Base-by-base conservation (phyloP, 2,888 invertebrate species). In the Mimumesa dahlbomi region DNA sequence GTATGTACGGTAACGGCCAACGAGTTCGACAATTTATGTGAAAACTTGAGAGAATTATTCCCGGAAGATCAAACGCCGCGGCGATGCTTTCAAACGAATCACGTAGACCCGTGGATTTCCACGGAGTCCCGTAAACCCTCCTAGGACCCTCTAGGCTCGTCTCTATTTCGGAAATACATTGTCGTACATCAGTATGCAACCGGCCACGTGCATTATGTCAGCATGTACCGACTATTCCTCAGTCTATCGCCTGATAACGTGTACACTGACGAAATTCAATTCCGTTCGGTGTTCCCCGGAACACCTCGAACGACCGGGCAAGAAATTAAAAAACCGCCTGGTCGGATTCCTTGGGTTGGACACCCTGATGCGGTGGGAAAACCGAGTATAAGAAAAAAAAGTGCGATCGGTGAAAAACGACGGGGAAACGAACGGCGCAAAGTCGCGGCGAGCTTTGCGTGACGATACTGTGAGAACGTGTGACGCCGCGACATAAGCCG, bases 171-270 rank as follows among this genome's bases (percentile, higher is more conserved):
- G 65, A 59, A 64, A 66, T 36, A 29, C 25, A 19, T 14, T 38
- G 45, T 11, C 38, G 16, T n/a, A 13, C 46, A 80, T 77, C 82
- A 61, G 85, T 85, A 85, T 84, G 82, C 85, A 52, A 19, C 56
- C 36, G 67, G 58, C 13, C 53, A 71, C 66, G 53, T 63, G 79
- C 82, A 84, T 85, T 86, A 86, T 85, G 85, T 86, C 85, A 84
- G 77, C 72, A 45, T 29, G 11, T 72, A 65, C 52, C 58, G 72
- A 68, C 74, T 56, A 76, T 73, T 56, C 77, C 62, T 71, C 73
- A 74, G 68, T 36, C 61, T 76, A 73, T 74, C 73, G 68, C 68
- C 71, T 67, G 82, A 82, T 78, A 77, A 82, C 38, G 43, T 59
- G 58, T 46, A 31, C 57, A 36, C 62, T 61, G n/a, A n/a, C 68